Evolutionary conservation across 2,797 vertebrate species (phyloP).

Genomic region (Propithecus perrieri): DNA sequence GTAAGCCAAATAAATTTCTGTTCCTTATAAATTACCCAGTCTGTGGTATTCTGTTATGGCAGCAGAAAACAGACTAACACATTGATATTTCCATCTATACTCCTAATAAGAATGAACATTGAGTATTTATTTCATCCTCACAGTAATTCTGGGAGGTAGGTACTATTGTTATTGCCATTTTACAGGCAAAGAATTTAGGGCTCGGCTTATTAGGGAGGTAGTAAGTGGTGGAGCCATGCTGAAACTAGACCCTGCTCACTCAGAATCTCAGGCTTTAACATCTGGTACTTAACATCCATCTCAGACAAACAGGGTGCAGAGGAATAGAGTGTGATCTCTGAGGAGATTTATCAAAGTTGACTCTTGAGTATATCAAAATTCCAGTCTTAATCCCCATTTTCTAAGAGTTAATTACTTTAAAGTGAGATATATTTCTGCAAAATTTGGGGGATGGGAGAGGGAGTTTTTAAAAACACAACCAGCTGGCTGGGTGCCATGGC

Average conservation of each 20-base stretch:
- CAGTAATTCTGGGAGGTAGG: neutral
- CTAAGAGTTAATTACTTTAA: neutral
- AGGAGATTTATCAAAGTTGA: neutral
- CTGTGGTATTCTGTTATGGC: neutral
- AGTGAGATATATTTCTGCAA: neutral
- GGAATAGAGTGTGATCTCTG: neutral
- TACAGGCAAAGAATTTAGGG: neutral
- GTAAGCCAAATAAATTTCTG: neutral
- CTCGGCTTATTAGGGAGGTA: neutral
- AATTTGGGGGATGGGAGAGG: neutral
- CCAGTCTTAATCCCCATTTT: neutral
- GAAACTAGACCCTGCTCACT: neutral
- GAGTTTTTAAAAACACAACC: neutral
- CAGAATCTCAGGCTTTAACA: neutral
- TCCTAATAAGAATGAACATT: neutral
- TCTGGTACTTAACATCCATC: neutral
- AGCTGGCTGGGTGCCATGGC: too few species aligned
- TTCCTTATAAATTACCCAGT: neutral
- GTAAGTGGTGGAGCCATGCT: neutral
- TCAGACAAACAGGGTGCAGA: neutral
- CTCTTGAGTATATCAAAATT: neutral
- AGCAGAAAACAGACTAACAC: neutral
- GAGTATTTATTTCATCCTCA: slow-evolving; percentile 19
- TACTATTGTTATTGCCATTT: neutral
- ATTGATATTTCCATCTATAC: neutral